Evolutionary conservation across 2,888 invertebrate genomes (phyloP).

Genomic region (Argyresthia albistria): DNA sequence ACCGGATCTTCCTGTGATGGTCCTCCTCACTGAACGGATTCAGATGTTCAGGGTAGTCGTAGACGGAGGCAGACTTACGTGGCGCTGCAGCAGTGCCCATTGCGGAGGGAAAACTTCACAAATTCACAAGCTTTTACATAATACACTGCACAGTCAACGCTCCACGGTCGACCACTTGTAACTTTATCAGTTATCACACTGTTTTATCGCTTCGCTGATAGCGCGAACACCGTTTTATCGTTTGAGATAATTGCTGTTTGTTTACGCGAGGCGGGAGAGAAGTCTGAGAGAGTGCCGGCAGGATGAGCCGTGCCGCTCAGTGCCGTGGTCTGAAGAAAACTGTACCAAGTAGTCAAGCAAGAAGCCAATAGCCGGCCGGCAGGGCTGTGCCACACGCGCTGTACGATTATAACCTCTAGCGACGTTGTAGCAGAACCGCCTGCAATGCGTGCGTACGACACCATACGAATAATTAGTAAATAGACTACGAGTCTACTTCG

Average conservation of each 20-base stretch:
- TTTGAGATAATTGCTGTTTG: constrained; percentile 58
- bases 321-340: constrained; percentile 43
- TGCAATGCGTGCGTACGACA: constrained; percentile 7
- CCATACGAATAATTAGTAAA: constrained; percentile 11
- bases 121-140: constrained; percentile 56
- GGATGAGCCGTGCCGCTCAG: constrained; percentile 26
- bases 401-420: constrained; percentile 1
- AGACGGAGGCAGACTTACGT: constrained; percentile 70
- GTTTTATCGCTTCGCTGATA: constrained; percentile 55
- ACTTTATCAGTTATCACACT: constrained; percentile 64
- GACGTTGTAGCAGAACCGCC: background rate
- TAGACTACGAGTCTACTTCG: constrained; percentile 9
- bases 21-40: constrained; percentile 83
- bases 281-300: background rate
- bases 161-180: constrained; percentile 46
- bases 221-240: constrained; percentile 52
- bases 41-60: constrained; percentile 83
- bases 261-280: constrained; percentile 31
- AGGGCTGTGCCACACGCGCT: constrained; percentile 6
- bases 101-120: constrained; percentile 20
- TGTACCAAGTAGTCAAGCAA: constrained; percentile 11
- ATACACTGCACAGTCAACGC: constrained; percentile 28
- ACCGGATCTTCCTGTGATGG: constrained; percentile 74
- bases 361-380: background rate
- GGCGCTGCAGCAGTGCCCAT: constrained; percentile 55